Conservation (phyloP, 2,888 invertebrate genomes). For the Lycia hirtaria region DNA sequence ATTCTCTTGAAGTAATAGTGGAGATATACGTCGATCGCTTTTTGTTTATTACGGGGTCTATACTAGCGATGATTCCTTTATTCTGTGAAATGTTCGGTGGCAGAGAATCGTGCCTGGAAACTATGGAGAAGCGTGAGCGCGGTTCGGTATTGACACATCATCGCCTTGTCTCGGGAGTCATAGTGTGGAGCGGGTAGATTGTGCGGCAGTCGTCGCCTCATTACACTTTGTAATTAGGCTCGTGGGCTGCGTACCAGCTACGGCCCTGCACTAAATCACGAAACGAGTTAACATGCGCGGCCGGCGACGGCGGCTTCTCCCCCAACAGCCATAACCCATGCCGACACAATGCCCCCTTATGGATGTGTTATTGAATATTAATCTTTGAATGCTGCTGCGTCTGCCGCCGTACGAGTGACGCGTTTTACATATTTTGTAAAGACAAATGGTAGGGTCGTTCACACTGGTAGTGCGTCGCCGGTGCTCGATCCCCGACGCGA, state of each 20-base stretch:
- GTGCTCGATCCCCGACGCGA: slow-evolving; percentile 35
- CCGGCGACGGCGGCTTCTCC: slow-evolving; percentile 51
- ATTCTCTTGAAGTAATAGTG: no score
- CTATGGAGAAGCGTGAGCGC: slow-evolving; percentile 1
- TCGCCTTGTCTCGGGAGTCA: slow-evolving; percentile 41
- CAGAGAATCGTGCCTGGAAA: background rate
- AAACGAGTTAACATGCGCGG: slow-evolving; percentile 67
- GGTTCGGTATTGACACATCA: slow-evolving; percentile 40
- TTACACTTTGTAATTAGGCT: slow-evolving; percentile 83
- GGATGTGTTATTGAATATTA: slow-evolving; percentile 77
- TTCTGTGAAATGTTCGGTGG: background rate
- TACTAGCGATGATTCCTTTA: background rate
- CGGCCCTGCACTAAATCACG: slow-evolving; percentile 80
- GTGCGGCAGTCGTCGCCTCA: slow-evolving; percentile 65
- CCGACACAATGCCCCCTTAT: slow-evolving; percentile 67
- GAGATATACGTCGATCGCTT: no score
- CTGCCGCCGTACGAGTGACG: slow-evolving; percentile 52
- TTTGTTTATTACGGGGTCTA: no score
- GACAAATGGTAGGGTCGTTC: slow-evolving; percentile 53
- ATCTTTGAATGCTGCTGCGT: slow-evolving; percentile 55
- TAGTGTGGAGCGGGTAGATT: slow-evolving; percentile 50
- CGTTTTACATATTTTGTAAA: slow-evolving; percentile 63
- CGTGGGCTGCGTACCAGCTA: slow-evolving; percentile 69
- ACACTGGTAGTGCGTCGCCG: slow-evolving; percentile 45
- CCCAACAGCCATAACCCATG: slow-evolving; percentile 62